Conservation (phyloP, 2,888 invertebrate species). For the Aphodius granarius region DNA sequence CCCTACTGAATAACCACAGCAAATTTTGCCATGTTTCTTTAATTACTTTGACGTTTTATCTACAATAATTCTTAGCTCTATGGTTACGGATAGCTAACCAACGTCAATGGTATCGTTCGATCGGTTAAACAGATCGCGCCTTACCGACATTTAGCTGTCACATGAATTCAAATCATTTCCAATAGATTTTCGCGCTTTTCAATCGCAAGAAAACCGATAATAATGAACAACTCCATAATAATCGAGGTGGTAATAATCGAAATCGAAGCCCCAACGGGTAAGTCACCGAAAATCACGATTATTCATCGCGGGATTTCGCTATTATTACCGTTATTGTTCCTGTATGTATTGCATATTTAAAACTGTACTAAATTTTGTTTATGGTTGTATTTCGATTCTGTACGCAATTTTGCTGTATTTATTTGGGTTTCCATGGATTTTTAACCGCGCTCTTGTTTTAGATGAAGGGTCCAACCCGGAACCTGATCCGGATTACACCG, state of each 20-base stretch:
- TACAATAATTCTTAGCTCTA: too few species aligned
- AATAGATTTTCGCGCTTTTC: neutral
- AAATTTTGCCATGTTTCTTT: too few species aligned
- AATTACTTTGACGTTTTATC: too few species aligned
- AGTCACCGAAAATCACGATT: neutral
- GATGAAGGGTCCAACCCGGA: slow-evolving; percentile 87
- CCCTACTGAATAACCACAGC: too few species aligned
- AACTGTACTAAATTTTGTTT: too few species aligned
- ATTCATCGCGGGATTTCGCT: neutral
- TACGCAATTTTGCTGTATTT: neutral
- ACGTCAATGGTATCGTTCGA: neutral
- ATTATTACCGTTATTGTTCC: neutral
- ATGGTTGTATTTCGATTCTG: too few species aligned
- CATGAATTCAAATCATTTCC: neutral
- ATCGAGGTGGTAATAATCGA: neutral
- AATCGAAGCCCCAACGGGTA: neutral
- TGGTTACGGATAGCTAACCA: too few species aligned
- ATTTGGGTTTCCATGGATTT: neutral
- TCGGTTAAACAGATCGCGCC: neutral
- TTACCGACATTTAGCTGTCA: neutral
- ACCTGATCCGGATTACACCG: slow-evolving; percentile 88
- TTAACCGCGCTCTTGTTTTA: slow-evolving; percentile 41
- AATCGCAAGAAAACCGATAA: neutral
- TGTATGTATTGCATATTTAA: too few species aligned
- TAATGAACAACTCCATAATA: neutral